Conservation (phyloP, 2,888 invertebrate genomes). For the Pterostichus niger region DNA sequence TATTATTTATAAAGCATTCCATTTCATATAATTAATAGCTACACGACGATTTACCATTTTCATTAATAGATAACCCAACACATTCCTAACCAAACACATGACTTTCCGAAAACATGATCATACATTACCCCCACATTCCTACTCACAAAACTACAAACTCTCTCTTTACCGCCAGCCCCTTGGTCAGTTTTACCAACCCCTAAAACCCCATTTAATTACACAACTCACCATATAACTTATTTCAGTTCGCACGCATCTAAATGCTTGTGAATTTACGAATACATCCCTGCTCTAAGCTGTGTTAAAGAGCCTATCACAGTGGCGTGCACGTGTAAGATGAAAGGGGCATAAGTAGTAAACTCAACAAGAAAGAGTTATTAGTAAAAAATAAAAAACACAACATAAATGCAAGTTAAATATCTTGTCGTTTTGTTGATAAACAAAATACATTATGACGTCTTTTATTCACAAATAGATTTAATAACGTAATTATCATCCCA, state of each 20-base stretch:
- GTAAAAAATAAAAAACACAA: too few species aligned
- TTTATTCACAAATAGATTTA: too few species aligned
- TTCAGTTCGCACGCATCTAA: not conserved
- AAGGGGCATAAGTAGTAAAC: not conserved
- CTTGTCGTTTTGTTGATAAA: too few species aligned
- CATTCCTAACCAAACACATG: conserved; percentile 15
- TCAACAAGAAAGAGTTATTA: not conserved
- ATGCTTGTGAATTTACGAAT: conserved; percentile 8
- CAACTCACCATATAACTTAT: conserved; percentile 10
- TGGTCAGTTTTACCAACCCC: not conserved
- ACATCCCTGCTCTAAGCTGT: not conserved
- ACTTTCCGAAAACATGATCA: not conserved
- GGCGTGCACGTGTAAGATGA: not conserved
- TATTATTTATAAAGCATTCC: too few species aligned
- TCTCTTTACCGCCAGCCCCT: not conserved
- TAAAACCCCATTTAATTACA: conserved; percentile 39
- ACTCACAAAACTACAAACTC: conserved; percentile 18
- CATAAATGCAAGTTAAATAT: too few species aligned
- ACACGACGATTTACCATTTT: too few species aligned
- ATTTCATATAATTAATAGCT: too few species aligned
- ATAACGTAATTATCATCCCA: too few species aligned
- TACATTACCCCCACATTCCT: conserved; percentile 5
- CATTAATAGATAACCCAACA: not conserved
- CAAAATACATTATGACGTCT: too few species aligned
- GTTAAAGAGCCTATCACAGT: not conserved